Evolutionary conservation across 2,113 vertebrate genomes (phyloP).

Genomic region (Oenanthe oenanthe): DNA sequence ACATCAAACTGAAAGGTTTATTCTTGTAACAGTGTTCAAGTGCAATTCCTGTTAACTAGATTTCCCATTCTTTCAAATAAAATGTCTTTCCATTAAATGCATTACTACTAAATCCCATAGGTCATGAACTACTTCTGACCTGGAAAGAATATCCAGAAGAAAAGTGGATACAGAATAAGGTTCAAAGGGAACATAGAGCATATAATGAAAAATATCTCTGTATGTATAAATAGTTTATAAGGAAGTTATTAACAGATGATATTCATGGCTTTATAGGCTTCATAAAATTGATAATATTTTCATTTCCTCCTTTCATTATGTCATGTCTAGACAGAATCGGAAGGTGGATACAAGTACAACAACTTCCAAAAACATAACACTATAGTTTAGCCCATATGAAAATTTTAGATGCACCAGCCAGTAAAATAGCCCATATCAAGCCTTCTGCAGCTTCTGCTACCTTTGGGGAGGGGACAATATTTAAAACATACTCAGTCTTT

Average conservation of each 20-base stretch:
- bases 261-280: neutral
- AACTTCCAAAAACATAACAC: neutral
- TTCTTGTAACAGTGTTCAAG: neutral
- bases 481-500: neutral
- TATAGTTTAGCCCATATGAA: neutral
- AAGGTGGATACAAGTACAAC: neutral
- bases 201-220: neutral
- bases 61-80: neutral
- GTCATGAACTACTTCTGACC: neutral
- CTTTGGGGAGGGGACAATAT: neutral
- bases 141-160: neutral
- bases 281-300: neutral
- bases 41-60: neutral
- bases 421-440: neutral
- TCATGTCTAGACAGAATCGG: neutral
- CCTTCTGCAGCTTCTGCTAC: neutral
- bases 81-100: neutral
- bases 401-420: neutral
- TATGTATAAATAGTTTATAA: neutral
- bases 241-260: neutral
- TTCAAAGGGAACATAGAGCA: neutral
- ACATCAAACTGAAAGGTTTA: neutral
- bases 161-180: neutral
- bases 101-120: neutral
- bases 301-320: neutral